Base-by-base conservation (phyloP, 2,888 invertebrate species). In the Heteromurus nitidus region DNA sequence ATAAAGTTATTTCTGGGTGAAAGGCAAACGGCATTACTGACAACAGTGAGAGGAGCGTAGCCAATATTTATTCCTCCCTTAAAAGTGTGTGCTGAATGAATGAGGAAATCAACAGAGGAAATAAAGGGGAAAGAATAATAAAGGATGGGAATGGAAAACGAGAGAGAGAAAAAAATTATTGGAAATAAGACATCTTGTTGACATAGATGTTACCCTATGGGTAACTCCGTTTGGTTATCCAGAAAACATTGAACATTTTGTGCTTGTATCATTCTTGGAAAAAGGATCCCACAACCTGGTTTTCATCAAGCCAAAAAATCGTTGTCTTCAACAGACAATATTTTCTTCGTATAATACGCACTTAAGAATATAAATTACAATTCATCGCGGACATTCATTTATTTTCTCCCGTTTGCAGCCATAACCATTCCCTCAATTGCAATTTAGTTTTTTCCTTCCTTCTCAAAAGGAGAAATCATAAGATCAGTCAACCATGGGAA, bases 51-150 rank as follows among this genome's bases (percentile, higher is more conserved):
- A 55, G 26, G 55, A 76, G 67, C 68, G 69, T 69, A 44, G 44
- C 18, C 31, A 60, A 77, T 77, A 77, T 77, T 77, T 77, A 69
- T 77, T 77, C 69, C 50, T 64, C 68, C 18, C 11, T 68, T 26
- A 30, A 60, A 67, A 16, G 11, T 50, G 11, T 50, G 44, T 69
- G 26, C 42, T 62, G 42, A 26, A 62, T 69, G 69, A 77, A 77
- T 77, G 77, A 77, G 69, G 69, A 77, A 77, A 77, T 77, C 77
- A 77, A 36, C 76, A 26, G 60, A 77, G 77, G 77, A 69, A 67
- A 77, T 62, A 69, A 50, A 69, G 44, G 62, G 62, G 31, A 69
- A n/a, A 47, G 77, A 31, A 42, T 24, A 53, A 24, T 55, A 7
- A 42, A 11, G 42, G 55, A 47, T 20, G 60, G 22, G 53, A 50